Percentiles rank a stretch among this genome's conserved stretches.
These are phyloP conservation scores for Hassar affinis DNA, from an alignment of 2,113 vertebrate genomes.

Conservation along the genomic window DNA sequence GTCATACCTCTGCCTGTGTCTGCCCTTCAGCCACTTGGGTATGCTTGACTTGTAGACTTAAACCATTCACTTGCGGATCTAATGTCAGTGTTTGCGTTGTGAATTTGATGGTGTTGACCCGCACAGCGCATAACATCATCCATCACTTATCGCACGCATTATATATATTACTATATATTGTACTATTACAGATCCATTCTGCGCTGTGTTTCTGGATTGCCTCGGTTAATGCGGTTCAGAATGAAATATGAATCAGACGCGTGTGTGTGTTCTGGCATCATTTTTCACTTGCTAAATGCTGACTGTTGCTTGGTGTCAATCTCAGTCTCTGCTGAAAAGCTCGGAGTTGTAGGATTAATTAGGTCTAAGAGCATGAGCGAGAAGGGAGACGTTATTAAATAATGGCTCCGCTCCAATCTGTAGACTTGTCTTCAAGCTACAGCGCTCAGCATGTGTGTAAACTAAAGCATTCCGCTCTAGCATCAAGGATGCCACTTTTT, in stretches of 20 bases:
- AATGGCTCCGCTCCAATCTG: conserved; percentile 18
- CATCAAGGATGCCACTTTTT: not conserved
- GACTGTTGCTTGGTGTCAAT: conserved; percentile 44
- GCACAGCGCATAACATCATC: not conserved
- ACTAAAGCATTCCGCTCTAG: not conserved
- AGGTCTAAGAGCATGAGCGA: conserved; percentile 42
- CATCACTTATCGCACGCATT: conserved; percentile 16
- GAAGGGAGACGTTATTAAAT: conserved; percentile 46
- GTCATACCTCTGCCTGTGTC: not conserved
- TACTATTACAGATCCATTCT: conserved; percentile 27
- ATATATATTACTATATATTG: conserved; percentile 23
- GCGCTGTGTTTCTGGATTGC: conserved; percentile 23
- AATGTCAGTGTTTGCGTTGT: conserved; percentile 17
- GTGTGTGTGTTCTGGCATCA: conserved; percentile 28
- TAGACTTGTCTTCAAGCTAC: not conserved
- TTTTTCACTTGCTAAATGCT: conserved; percentile 42
- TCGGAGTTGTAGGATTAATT: conserved; percentile 28
- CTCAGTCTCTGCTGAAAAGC: conserved; percentile 9
- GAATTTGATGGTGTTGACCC: conserved; percentile 15
- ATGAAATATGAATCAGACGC: conserved; percentile 24
- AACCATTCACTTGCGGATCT: conserved; percentile 21
- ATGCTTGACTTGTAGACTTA: conserved; percentile 1
- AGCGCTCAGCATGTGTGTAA: not conserved
- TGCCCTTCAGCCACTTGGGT: not conserved
- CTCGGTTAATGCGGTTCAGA: conserved; percentile 20